Percentiles rank a stretch among this genome's conserved stretches.
Evolutionary conservation across 2,113 vertebrate genomes (phyloP).

Genomic region (Chlamydotis undulata): DNA sequence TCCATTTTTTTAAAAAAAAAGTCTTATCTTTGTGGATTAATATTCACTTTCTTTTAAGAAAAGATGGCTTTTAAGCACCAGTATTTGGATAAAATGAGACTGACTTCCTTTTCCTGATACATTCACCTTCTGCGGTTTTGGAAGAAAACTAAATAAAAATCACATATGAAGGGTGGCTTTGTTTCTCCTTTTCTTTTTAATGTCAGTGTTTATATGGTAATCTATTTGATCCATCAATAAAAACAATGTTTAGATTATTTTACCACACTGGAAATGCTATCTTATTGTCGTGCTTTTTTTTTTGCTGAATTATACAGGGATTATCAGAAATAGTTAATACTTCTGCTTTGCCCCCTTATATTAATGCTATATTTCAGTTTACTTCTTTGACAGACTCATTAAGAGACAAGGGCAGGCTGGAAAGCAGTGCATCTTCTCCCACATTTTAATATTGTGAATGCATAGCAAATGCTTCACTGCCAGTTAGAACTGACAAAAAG

Average conservation of each 20-base stretch:
- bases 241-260: background rate
- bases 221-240: background rate
- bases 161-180: background rate
- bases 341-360: background rate
- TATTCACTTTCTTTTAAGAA: background rate
- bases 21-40: background rate
- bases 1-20: background rate
- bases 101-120: background rate
- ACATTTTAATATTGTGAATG: background rate
- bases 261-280: background rate
- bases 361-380: slow-evolving; percentile 41
- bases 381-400: slow-evolving; percentile 1
- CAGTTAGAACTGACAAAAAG: background rate
- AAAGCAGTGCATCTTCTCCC: background rate
- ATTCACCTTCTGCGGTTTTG: background rate
- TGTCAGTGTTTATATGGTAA: background rate
- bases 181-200: background rate
- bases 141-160: background rate
- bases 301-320: slow-evolving; percentile 7
- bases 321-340: slow-evolving; percentile 11
- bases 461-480: background rate
- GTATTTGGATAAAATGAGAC: background rate
- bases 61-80: background rate
- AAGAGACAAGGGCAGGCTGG: background rate
- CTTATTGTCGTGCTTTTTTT: background rate